These are phyloP conservation scores for Anneissia japonica DNA, from an alignment of 35 echinoderm and acorn worm genomes.

Conservation along the genomic window DNA sequence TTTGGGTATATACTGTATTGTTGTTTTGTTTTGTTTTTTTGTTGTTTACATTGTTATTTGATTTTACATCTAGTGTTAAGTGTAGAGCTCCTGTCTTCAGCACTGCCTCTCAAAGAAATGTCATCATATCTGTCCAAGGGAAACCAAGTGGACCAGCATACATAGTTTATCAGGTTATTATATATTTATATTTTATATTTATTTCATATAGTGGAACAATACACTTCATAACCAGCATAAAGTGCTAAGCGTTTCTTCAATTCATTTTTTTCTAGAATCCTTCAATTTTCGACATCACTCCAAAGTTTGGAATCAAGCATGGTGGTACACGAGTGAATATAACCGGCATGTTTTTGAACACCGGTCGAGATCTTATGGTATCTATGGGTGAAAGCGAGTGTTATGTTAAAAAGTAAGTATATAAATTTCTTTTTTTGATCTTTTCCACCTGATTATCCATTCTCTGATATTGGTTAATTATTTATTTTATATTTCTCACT, in stretches of 20 bases:
- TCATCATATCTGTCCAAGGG: not conserved
- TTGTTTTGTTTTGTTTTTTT: too few relatives aligned
- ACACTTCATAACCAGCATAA: too few relatives aligned
- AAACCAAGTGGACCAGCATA: not conserved
- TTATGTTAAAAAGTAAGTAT: not conserved
- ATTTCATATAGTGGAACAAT: too few relatives aligned
- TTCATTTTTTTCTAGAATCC: not conserved
- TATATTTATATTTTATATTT: not conserved
- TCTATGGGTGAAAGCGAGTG: not conserved
- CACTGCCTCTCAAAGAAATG: not conserved
- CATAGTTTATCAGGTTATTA: not conserved
- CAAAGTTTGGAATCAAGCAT: not conserved
- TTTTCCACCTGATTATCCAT: not conserved
- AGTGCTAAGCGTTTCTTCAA: not conserved
- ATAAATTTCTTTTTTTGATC: not conserved
- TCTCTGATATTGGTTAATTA: too few relatives aligned
- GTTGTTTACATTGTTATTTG: too few relatives aligned
- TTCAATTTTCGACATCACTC: not conserved
- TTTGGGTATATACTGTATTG: too few relatives aligned
- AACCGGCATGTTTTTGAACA: not conserved
- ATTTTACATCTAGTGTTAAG: not conserved
- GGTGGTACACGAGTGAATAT: not conserved
- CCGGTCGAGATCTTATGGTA: not conserved
- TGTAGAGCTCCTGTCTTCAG: not conserved
- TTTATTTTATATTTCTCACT: not conserved